Evolutionary conservation across 2,113 vertebrate genomes (phyloP), one percentile per base, ranked within the genome.

Genomic region (Phoenicopterus ruber): DNA sequence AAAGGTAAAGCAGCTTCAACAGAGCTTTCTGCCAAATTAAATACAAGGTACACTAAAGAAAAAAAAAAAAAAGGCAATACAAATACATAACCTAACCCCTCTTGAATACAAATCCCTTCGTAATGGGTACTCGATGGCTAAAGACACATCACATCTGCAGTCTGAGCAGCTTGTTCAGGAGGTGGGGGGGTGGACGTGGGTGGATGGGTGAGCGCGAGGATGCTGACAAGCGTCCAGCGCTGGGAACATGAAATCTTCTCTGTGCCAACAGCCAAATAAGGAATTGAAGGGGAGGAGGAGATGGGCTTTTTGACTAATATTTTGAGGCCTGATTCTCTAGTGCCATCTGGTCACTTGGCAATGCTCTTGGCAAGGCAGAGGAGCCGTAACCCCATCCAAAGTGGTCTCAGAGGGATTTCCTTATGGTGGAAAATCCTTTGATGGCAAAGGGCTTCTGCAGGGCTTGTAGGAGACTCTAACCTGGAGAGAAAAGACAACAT

Each of bases 11-110:
- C 86, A 86, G 90, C 90, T 96, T 96, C 91, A 65, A 31, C 90
- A 24, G 89, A 93, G 92, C 72, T 96, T 42, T 90, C 96, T 86
- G 94, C 96, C 97, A 97, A 97, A 95, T 94, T 93, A 96, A 98
- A 97, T 97, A 94, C 79, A 77, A 96, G 86, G 82, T 91, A 94
- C 3, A 6, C 93, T 96, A n/a, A 91, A 92, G 80, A 49, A 88
- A 69, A 78, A 85, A 88, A 69, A 78, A 85, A 32, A 65, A 69
- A 66, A 88, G 47, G 13, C 62, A 49, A 61, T 85, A 86, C 57
- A 82, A 97, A 93, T 83, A 91, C 80, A 95, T 81, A 98, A 95
- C 38, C 36, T 55, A 69, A 79, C 59, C 47, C 42, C 3, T 88
- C 78, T 13, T 61, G 91, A 94, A 97, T 92, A 92, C 73, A 92